Conservation (phyloP, 1,140 invertebrate species). For the Dreissena polymorpha region DNA sequence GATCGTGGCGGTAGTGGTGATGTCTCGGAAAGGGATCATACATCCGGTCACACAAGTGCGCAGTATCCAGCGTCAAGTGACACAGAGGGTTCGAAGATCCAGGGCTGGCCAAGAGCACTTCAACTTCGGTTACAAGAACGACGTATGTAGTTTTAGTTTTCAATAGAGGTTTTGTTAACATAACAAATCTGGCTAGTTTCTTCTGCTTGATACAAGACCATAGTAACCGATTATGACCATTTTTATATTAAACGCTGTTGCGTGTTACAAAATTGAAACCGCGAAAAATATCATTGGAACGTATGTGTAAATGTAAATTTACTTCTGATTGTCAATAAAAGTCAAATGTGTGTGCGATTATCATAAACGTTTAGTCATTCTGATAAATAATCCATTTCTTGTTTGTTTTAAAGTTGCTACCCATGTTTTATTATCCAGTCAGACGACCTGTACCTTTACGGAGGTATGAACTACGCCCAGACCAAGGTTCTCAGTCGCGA, state of each 20-base stretch:
- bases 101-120: slow-evolving; percentile 2
- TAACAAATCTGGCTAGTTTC: too few species aligned
- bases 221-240: too few species aligned
- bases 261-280: neutral
- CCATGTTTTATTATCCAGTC: too few species aligned
- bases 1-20: slow-evolving; percentile 6
- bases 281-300: too few species aligned
- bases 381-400: too few species aligned
- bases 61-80: slow-evolving; percentile 1
- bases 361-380: too few species aligned
- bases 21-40: slow-evolving; percentile 8
- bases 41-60: slow-evolving; percentile 10
- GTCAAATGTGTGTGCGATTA: too few species aligned
- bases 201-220: too few species aligned
- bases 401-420: too few species aligned
- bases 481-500: neutral
- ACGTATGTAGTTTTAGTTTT: neutral
- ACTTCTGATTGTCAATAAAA: too few species aligned
- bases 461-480: slow-evolving; percentile 33
- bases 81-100: neutral
- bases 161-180: too few species aligned
- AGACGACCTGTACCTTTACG: slow-evolving; percentile 36
- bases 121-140: neutral
- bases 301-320: too few species aligned
- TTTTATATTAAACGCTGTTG: neutral